Conservation (phyloP, 2,888 invertebrate genomes). For the Neria commutata region DNA sequence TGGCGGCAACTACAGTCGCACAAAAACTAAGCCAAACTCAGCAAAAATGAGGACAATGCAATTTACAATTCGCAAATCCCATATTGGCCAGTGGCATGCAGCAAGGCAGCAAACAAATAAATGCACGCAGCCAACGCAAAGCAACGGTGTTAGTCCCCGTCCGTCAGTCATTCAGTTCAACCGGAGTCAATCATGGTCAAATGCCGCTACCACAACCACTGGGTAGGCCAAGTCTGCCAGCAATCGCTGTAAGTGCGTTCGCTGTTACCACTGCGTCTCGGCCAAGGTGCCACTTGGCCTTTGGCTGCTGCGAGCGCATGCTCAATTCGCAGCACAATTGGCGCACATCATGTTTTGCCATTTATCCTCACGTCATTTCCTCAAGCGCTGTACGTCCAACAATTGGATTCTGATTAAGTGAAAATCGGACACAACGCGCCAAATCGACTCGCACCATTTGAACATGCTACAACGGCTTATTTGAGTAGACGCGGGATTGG, state of each 20-base stretch:
- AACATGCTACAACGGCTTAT: no score
- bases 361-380: background rate
- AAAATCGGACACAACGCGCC: background rate
- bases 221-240: background rate
- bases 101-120: background rate
- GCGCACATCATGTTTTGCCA: background rate
- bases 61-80: no score
- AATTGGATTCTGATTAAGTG: background rate
- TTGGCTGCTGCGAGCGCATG: background rate
- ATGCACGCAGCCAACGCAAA: no score
- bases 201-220: background rate
- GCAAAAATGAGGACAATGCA: background rate
- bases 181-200: constrained; percentile 33
- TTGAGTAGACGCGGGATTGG: no score
- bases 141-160: no score
- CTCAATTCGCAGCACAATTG: background rate
- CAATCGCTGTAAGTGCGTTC: background rate
- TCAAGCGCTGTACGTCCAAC: no score
- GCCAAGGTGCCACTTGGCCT: background rate
- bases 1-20: no score
- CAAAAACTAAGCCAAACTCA: background rate
- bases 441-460: no score
- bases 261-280: background rate
- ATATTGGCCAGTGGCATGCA: no score
- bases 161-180: constrained; percentile 31